phyloP scores from a whole-genome alignment of 2,113 vertebrate species.

The Sturnira hondurensis region DNA sequence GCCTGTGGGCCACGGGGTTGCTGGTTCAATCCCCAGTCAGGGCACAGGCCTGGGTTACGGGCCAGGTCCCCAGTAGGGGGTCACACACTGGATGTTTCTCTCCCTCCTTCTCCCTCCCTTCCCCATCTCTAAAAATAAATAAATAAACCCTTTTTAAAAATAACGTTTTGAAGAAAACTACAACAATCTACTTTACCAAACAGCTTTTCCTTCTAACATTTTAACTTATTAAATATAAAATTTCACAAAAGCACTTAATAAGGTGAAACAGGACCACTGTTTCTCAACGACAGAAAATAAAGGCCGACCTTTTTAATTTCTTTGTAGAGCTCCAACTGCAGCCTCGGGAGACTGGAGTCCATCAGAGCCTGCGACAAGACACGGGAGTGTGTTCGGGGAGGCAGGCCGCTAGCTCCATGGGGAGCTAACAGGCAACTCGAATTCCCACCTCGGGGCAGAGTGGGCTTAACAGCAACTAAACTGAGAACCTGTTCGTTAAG shows the following conservation, averaged over 20 bases:
- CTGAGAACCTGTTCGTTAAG: not conserved
- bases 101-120: too few species aligned
- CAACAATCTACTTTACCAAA: not conserved
- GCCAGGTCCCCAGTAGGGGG: too few species aligned
- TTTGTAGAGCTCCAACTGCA: conserved; percentile 98
- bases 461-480: not conserved
- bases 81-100: too few species aligned
- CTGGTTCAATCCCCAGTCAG: too few species aligned
- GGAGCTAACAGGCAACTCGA: too few species aligned
- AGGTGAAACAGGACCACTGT: not conserved
- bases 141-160: too few species aligned
- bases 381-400: not conserved
- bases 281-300: not conserved
- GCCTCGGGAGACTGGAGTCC: conserved; percentile 95
- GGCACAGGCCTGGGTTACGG: too few species aligned
- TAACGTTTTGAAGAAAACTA: not conserved
- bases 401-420: not conserved
- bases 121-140: too few species aligned
- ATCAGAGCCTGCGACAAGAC: conserved; percentile 89
- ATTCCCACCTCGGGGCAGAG: not conserved
- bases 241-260: not conserved
- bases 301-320: conserved; percentile 97
- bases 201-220: not conserved
- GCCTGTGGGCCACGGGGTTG: too few species aligned
- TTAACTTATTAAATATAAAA: not conserved